Evolutionary conservation across 2,797 vertebrate genomes (phyloP).

Genomic region (Malacoctenus gilli): DNA sequence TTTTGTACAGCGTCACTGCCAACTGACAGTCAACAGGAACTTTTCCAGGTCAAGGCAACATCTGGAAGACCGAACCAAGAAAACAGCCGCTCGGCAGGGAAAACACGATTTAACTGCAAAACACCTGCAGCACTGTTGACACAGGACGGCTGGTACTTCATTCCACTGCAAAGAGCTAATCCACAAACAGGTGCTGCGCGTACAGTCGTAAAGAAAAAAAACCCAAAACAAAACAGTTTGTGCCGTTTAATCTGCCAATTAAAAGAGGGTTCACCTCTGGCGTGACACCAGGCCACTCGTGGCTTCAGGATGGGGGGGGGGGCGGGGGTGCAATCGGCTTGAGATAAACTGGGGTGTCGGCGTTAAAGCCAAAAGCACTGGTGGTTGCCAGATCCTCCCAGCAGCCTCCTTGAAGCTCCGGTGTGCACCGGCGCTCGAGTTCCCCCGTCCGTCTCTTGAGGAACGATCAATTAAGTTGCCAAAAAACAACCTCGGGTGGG

Average conservation of each 20-base stretch:
- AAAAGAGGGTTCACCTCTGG: not conserved
- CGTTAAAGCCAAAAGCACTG: too few relatives aligned
- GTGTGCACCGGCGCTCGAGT: too few relatives aligned
- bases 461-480: too few relatives aligned
- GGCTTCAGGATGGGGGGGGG: not conserved
- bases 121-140: not conserved
- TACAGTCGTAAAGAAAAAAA: too few relatives aligned
- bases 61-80: not conserved
- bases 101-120: not conserved
- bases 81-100: not conserved
- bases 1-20: not conserved
- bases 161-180: not conserved
- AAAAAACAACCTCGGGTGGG: too few relatives aligned
- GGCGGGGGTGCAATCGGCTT: too few relatives aligned
- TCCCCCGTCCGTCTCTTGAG: too few relatives aligned
- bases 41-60: not conserved
- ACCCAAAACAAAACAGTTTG: not conserved
- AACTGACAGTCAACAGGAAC: not conserved
- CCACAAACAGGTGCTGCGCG: not conserved
- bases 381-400: too few relatives aligned
- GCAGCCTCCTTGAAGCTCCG: too few relatives aligned
- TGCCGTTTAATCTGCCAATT: not conserved
- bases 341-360: too few relatives aligned
- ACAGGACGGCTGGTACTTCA: not conserved
- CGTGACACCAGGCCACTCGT: not conserved